Evolutionary conservation across 2,888 invertebrate species (phyloP), one percentile per base, ranked within the genome.

Genomic region (Lutraria lutraria): DNA sequence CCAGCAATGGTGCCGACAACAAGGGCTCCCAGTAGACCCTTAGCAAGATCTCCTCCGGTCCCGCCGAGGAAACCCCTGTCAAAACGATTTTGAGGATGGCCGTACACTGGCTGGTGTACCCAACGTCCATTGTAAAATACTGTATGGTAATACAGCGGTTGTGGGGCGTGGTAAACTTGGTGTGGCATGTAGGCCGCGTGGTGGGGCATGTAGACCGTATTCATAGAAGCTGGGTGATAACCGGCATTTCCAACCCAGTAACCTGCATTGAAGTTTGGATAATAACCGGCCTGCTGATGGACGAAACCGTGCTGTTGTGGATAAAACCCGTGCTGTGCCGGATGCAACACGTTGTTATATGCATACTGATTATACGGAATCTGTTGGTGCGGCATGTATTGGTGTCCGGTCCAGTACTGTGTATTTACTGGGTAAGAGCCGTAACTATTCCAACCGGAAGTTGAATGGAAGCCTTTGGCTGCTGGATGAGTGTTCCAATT

Each of bases 331-430:
- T 56, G 31, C 19, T 82, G 82, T 31, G 13, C 19, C 19, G 56
- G 34, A 53, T 81, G 34, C 21, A 52, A 52, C 54, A 1, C 0
- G 54, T 52, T 29, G 34, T 82, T 56, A 19, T 54, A 80, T 19
- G 53, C 31, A 21, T 76, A 76, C 16, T 53, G 31, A 53, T 85
- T 54, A 31, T 68, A 63, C 21, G 87, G 85, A 80, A 87, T 85
- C 43, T 87, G 81, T 21, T 54, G 87, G 52, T 89, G 87, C 25
- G 63, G 83, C 31, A 72, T 80, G 60, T 52, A 88, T 16, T 80
- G 81, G 29, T 89, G 89, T n/a, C 87, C 89, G 6, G 87, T 87
- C 89, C 89, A 89, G 56, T 89, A 89, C 34, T 89, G 87, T 3
- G 84, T 87, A 79, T 89, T 80, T 13, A 89, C 25, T 21, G 89